A percentile compares a stretch with the other conserved stretches of the same genome.
Conservation (phyloP, 2,113 vertebrate genomes). For the Centropus unirufus region DNA sequence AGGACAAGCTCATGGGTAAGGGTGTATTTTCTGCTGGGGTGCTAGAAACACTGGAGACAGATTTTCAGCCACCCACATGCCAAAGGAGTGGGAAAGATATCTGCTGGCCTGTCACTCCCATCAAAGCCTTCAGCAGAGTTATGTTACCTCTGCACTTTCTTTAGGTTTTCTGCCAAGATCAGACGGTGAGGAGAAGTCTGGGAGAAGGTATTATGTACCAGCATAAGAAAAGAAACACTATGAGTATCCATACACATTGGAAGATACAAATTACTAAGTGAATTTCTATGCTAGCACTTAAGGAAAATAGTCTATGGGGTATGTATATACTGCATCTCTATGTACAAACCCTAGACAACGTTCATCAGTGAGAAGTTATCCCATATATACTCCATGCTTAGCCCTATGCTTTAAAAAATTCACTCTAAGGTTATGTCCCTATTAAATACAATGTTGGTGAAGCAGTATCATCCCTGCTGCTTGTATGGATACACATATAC, state of each 20-base stretch:
- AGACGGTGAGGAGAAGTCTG: neutral
- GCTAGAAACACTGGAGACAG: neutral
- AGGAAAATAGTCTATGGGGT: neutral
- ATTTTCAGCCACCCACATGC: neutral
- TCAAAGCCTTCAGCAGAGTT: neutral
- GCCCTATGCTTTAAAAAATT: neutral
- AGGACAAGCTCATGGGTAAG: neutral
- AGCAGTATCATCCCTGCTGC: neutral
- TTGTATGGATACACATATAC: neutral
- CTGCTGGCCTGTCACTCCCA: neutral
- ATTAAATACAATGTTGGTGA: fast-evolving
- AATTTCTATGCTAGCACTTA: neutral
- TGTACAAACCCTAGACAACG: neutral
- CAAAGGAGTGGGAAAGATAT: neutral
- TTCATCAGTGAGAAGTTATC: neutral
- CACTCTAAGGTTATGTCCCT: neutral
- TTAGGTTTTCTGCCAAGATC: neutral
- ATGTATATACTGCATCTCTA: neutral
- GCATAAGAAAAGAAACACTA: fast-evolving
- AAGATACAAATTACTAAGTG: neutral
- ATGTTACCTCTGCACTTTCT: neutral
- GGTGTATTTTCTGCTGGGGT: neutral
- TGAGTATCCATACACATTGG: neutral
- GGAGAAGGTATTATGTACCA: neutral
- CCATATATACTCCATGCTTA: neutral